Conservation (phyloP, 2,113 vertebrate species). For the Xenus cinereus region DNA sequence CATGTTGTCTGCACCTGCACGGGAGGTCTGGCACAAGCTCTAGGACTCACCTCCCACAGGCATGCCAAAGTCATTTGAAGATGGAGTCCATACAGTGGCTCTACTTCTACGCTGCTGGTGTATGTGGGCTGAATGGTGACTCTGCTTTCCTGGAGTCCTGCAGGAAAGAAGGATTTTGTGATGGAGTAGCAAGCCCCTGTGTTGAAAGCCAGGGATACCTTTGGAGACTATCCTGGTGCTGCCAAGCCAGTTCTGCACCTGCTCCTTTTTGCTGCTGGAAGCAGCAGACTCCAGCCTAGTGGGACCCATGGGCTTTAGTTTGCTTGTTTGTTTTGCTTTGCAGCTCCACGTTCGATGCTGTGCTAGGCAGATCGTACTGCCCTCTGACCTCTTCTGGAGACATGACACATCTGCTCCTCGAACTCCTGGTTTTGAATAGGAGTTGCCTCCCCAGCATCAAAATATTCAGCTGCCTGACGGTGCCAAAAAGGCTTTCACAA, state of each 20-base stretch:
- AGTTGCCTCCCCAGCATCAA: neutral
- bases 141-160: neutral
- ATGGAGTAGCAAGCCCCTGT: neutral
- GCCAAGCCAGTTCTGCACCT: neutral
- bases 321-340: neutral
- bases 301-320: neutral
- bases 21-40: neutral
- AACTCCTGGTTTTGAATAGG: neutral
- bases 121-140: neutral
- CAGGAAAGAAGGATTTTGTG: neutral
- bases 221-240: neutral
- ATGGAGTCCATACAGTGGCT: neutral
- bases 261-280: neutral
- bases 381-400: neutral
- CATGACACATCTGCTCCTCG: neutral
- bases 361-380: neutral
- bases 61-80: neutral
- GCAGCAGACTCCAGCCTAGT: neutral
- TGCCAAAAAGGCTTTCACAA: conserved; percentile 25
- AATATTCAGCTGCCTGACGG: neutral
- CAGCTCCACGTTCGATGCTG: fast-evolving
- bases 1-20: neutral
- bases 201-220: neutral
- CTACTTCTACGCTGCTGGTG: neutral
- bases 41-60: neutral